Conservation (phyloP, 2,888 invertebrate genomes). For the Argyresthia goedartella region DNA sequence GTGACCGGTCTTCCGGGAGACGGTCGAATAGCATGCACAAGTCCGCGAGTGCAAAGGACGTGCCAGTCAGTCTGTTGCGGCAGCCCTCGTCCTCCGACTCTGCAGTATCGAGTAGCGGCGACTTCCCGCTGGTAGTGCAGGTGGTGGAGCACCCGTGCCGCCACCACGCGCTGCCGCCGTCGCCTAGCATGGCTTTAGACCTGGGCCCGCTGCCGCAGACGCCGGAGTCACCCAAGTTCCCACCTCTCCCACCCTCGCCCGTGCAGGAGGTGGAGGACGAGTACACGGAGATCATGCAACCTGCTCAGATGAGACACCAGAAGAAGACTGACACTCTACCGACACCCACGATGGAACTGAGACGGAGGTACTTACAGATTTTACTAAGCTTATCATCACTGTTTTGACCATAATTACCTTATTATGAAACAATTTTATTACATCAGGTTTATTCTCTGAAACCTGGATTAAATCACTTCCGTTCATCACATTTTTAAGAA, state of each 20-base stretch:
- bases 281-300: constrained; percentile 75
- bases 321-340: constrained; percentile 71
- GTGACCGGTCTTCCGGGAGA: constrained; percentile 56
- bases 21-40: constrained; percentile 78
- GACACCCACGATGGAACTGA: constrained; percentile 56
- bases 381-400: not conserved
- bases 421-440: too few relatives aligned
- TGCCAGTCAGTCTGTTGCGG: constrained; percentile 70
- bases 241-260: constrained; percentile 86
- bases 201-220: constrained; percentile 61
- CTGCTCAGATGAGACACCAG: constrained; percentile 59
- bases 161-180: constrained; percentile 56
- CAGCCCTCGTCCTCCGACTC: constrained; percentile 66
- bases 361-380: constrained; percentile 55
- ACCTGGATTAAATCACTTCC: too few relatives aligned
- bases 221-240: constrained; percentile 72
- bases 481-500: too few relatives aligned
- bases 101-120: constrained; percentile 66
- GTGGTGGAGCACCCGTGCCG: constrained; percentile 76
- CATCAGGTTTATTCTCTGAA: too few relatives aligned
- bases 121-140: constrained; percentile 75
- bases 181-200: constrained; percentile 51
- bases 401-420: too few relatives aligned
- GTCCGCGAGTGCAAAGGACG: constrained; percentile 81
- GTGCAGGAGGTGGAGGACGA: constrained; percentile 85